These are phyloP conservation scores for Naja naja DNA, from an alignment of 2,113 vertebrate species.

Conservation along the genomic window DNA sequence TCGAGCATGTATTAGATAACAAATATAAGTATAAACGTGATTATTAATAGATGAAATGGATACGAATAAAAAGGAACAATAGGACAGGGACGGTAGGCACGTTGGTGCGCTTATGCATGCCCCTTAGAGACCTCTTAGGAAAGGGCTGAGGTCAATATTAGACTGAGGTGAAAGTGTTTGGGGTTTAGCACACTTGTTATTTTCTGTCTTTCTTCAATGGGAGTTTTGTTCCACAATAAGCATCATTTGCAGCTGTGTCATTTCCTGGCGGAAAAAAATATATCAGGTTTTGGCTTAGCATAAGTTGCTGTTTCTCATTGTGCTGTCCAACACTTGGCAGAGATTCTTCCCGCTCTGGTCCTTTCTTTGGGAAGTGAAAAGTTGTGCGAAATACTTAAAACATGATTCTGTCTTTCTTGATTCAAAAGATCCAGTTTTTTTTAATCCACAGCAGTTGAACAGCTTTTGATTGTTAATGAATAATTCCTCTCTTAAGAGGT, in stretches of 20 bases:
- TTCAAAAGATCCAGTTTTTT: not conserved
- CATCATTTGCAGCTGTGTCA: not conserved
- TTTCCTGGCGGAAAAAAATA: not conserved
- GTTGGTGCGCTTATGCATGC: no score
- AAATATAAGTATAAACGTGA: no score
- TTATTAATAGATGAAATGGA: no score
- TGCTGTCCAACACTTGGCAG: not conserved
- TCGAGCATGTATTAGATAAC: no score
- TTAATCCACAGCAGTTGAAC: not conserved
- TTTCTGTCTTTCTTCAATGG: not conserved
- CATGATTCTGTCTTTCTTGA: not conserved
- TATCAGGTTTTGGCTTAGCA: not conserved
- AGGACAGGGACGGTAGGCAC: no score
- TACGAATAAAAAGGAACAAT: no score
- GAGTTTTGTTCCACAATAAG: not conserved
- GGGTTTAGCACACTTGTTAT: not conserved
- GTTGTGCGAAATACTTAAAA: not conserved
- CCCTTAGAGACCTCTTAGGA: no score
- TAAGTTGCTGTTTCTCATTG: not conserved
- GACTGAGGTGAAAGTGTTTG: no score
- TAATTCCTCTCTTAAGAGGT: not conserved
- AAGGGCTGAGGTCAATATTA: no score
- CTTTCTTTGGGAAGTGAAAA: not conserved
- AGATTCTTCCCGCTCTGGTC: not conserved
- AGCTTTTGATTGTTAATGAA: not conserved